These are phyloP conservation scores for Callionymus lyra DNA, from an alignment of 2,113 vertebrate species.

Conservation along the genomic window DNA sequence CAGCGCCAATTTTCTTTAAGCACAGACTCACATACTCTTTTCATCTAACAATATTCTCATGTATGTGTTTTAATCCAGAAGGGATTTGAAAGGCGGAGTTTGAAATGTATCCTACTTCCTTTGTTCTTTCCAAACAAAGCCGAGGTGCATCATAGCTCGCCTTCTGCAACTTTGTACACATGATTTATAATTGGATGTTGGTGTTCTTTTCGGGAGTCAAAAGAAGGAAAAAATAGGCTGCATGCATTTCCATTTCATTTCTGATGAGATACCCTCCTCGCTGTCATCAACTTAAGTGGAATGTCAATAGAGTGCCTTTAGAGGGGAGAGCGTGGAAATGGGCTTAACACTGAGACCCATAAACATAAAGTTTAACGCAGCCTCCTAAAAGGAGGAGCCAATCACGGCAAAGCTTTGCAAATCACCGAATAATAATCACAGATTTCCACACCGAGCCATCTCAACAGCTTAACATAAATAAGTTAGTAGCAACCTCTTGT, in stretches of 20 bases:
- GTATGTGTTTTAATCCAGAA: slow-evolving; percentile 30
- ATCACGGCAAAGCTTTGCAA: slow-evolving; percentile 35
- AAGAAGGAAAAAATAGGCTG: not conserved
- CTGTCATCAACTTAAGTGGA: slow-evolving; percentile 58
- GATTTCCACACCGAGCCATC: slow-evolving; percentile 41
- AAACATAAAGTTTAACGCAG: slow-evolving; percentile 58
- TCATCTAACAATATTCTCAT: slow-evolving; percentile 28
- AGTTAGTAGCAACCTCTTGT: slow-evolving; percentile 28
- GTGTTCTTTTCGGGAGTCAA: slow-evolving; percentile 18
- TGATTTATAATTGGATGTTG: slow-evolving; percentile 57
- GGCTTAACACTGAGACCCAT: slow-evolving; percentile 52
- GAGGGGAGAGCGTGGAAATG: slow-evolving; percentile 58
- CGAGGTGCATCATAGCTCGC: slow-evolving; percentile 43
- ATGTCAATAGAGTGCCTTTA: slow-evolving; percentile 52
- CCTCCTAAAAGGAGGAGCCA: slow-evolving; percentile 41
- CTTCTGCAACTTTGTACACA: slow-evolving; percentile 39
- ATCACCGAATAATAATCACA: slow-evolving; percentile 53
- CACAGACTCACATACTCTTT: slow-evolving; percentile 13
- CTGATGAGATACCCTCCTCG: slow-evolving; percentile 45
- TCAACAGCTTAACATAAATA: slow-evolving; percentile 52
- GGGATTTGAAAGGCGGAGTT: slow-evolving; percentile 19
- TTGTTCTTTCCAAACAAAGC: slow-evolving; percentile 49
- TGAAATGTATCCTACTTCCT: slow-evolving; percentile 34
- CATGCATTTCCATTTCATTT: slow-evolving; percentile 45
- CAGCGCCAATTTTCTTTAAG: slow-evolving; percentile 27